Percentiles rank a stretch among this genome's conserved stretches.
Evolutionary conservation across 2,113 vertebrate species (phyloP).

Genomic region (Piprites chloris): DNA sequence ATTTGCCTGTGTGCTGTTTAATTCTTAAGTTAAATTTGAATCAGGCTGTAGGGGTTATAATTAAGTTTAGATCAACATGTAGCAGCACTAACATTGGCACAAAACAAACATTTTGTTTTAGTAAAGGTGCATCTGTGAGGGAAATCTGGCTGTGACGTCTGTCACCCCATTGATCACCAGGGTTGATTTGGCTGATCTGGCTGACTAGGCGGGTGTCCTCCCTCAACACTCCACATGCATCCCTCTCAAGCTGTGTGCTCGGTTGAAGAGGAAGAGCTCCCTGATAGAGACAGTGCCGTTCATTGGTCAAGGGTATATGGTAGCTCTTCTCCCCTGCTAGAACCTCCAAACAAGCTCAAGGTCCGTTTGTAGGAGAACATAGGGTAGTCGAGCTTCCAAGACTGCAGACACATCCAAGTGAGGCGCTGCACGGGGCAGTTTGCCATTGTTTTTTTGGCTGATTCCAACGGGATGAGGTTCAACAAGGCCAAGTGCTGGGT

Average conservation of each 20-base stretch:
- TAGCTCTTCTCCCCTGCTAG: conserved; percentile 99
- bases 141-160: too few relatives aligned
- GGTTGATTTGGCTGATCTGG: too few relatives aligned
- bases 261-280: conserved; percentile 90
- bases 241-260: conserved; percentile 95
- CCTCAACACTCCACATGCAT: too few relatives aligned
- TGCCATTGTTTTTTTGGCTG: conserved; percentile 95
- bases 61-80: conserved; percentile 40
- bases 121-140: neutral
- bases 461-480: too few relatives aligned
- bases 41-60: neutral
- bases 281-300: conserved; percentile 83
- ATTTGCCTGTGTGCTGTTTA: neutral
- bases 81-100: neutral
- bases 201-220: too few relatives aligned
- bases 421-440: conserved; percentile 93
- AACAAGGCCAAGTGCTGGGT: too few relatives aligned
- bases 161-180: too few relatives aligned
- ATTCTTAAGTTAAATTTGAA: conserved; percentile 25
- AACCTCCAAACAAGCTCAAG: conserved; percentile 99
- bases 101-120: conserved; percentile 34
- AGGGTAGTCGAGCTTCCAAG: conserved; percentile 96
- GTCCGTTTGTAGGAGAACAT: conserved; percentile 96
- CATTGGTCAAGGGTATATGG: conserved; percentile 89
- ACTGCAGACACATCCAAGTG: conserved; percentile 96